Evolutionary conservation across 1,140 invertebrate genomes (phyloP), one percentile per base, ranked within the genome.

Genomic region (Calliphora vicina): DNA sequence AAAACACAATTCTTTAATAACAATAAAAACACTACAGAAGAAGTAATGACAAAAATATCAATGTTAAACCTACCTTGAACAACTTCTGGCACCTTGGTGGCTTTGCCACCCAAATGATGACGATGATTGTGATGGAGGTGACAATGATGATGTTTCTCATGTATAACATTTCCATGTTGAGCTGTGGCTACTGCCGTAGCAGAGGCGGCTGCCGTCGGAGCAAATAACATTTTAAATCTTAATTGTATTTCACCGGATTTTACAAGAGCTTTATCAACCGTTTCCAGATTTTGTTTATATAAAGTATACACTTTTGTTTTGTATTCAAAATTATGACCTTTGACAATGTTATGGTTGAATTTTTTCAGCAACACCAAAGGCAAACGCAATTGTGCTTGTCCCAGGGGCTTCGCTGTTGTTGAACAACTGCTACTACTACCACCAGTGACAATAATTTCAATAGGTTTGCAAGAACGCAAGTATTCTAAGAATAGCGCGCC

Each of bases 301-400:
- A 89, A 86, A 84, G 88, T 87, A 89, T 89, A 89, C 86, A 89
- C 87, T 88, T 89, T 85, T 85, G 87, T 87, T 87, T 86, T 89
- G 86, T 89, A 85, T 84, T 85, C 84, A 85, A 89, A 88, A 87
- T 86, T 84, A 86, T 85, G 87, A 87, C 84, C 86, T 86, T 83
- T 87, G 76, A 84, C 86, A 86, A 87, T 76, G 83, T 88, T 85
- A 81, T 83, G 83, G 82, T 85, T 86, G 85, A 86, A 85, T 84
- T 86, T 88, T 80, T 84, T 84, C 80, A 84, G 43, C 80, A 86
- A 83, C 35, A 84, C 73, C 82, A 74, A 83, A n/a, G 85, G 84
- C 83, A 85, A 76, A 67, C 83, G 84, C 80, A 85, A 84, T 84
- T 85, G 86, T 83, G 83, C 85, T 29, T 82, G 84, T 74, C 84